A percentile compares a stretch with the other conserved stretches of the same genome.
phyloP scores from a whole-genome alignment of 2,888 invertebrate genomes.

The Iphiclides podalirius region DNA sequence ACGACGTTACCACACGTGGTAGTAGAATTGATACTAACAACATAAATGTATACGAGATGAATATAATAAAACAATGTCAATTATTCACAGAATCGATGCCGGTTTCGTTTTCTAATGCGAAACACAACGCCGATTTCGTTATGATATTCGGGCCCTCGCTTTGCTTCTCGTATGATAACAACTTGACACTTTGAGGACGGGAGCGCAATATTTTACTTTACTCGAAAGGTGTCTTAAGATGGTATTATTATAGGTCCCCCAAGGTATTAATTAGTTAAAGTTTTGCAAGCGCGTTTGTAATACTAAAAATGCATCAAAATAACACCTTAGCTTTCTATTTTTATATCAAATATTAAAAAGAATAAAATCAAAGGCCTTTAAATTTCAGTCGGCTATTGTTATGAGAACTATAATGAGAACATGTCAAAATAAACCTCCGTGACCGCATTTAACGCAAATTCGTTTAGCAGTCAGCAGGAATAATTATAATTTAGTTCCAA shows the following conservation, averaged over 20 bases:
- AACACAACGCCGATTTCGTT: neutral
- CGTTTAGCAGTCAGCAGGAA: no score
- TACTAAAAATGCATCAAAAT: no score
- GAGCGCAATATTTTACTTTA: neutral
- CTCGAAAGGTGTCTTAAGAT: neutral
- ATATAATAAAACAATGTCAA: conserved; percentile 4
- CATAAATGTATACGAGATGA: no score
- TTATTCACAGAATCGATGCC: neutral
- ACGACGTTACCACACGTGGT: no score
- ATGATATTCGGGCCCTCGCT: neutral
- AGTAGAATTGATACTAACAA: no score
- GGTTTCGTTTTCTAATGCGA: conserved; percentile 3
- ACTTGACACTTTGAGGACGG: neutral
- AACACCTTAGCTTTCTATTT: no score
- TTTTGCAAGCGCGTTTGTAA: no score
- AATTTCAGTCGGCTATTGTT: no score
- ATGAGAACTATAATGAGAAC: no score
- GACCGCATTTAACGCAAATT: neutral
- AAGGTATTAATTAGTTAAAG: neutral
- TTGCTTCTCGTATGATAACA: neutral
- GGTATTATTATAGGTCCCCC: neutral
- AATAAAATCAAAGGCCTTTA: no score
- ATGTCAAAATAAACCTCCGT: neutral
- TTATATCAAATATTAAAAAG: no score
- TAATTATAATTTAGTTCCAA: no score